Evolutionary conservation across 2,113 vertebrate species (phyloP).

Genomic region (Xenopus laevis): DNA sequence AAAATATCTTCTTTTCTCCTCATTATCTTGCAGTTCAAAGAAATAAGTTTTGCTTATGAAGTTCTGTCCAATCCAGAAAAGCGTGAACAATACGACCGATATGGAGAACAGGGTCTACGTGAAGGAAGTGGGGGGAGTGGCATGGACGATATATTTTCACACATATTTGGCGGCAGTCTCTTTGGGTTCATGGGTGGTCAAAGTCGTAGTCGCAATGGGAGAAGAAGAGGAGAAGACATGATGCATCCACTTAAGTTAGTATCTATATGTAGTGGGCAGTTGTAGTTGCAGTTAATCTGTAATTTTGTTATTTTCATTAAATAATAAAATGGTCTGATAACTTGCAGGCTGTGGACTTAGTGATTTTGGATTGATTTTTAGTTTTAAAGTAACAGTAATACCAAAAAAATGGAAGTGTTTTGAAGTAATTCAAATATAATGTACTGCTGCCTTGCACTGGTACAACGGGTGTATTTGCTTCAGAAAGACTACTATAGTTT

Average conservation of each 20-base stretch:
- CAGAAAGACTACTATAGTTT: too few species aligned
- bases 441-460: too few species aligned
- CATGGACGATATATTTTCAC: slow-evolving; percentile 98
- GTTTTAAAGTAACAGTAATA: too few species aligned
- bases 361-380: too few species aligned
- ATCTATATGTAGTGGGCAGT: background rate
- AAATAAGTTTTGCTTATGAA: slow-evolving; percentile 98
- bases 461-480: too few species aligned
- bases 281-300: too few species aligned
- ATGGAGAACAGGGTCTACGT: slow-evolving; percentile 93
- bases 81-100: slow-evolving; percentile 91
- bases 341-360: too few species aligned
- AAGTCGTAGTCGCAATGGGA: slow-evolving; percentile 87
- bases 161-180: slow-evolving; percentile 95
- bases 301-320: too few species aligned
- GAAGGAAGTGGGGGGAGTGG: slow-evolving; percentile 90
- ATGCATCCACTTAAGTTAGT: slow-evolving; percentile 95
- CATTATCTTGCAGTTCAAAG: slow-evolving; percentile 81
- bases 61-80: slow-evolving; percentile 95
- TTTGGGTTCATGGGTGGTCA: slow-evolving; percentile 97
- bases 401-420: too few species aligned
- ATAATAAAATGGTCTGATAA: too few species aligned
- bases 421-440: too few species aligned
- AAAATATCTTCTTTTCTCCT: background rate
- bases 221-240: slow-evolving; percentile 96